Evolutionary conservation across 2,888 invertebrate species (phyloP), one percentile per base, ranked within the genome.

Genomic region (Amiota communis): DNA sequence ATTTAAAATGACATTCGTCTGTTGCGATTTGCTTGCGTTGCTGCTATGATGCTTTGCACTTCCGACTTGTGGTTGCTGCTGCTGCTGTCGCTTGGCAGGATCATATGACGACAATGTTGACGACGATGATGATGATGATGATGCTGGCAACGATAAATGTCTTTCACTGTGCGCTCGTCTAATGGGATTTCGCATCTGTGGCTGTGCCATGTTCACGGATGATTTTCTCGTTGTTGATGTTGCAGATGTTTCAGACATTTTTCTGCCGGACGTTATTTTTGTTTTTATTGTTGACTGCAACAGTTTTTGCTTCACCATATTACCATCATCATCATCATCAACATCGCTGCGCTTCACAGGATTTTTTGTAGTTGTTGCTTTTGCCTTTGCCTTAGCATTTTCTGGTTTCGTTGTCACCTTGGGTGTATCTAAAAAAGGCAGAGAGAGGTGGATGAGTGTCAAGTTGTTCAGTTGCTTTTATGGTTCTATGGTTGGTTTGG

Each of bases 131-230:
- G 78, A 48, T 71, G 77, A 63, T 65, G 71, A 59, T 70, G 78
- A 59, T 65, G 61, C 59, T 48, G 70, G 75, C 68, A 75, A 74
- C 79, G 86, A 80, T 80, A 82, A 85, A 83, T 87, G 87, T 80
- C 88, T 84, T 83, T 88, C 88, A 76, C 88, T 88, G 80, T 88
- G 86, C 74, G 89, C 88, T 78, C 88, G 89, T 85, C 88, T 88
- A 85, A 88, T 88, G 87, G 88, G 88, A 84, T 88, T 88, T 81
- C 89, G 89, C 85, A 88, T 87, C 9, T 15, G 49, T 15, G 15
- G 48, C 15, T 85, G 86, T 77, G 80, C 80, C 77, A 77, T 59
- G 70, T 57, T 56, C 10, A 36, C 57, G 46, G 70, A 51, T 57
- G 70, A 49, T 64, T 23, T 61, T 48, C 71, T 49, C 13, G 70